Percentiles rank a stretch among this genome's conserved stretches.
Conservation (phyloP, 2,113 vertebrate species). For the Hyperoodon ampullatus region DNA sequence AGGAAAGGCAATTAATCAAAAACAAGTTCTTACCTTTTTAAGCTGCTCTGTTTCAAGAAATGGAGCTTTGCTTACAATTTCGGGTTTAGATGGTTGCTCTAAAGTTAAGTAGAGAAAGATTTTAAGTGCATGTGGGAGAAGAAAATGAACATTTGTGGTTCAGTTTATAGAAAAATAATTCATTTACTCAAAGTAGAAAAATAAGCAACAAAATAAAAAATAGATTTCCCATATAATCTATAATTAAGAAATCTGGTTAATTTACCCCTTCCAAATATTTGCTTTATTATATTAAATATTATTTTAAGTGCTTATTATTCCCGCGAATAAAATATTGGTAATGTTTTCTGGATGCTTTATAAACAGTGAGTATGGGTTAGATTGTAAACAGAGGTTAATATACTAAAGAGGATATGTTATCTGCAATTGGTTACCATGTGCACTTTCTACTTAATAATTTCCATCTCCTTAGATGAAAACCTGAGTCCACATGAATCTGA, state of each 20-base stretch:
- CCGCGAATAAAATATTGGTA: conserved; percentile 11
- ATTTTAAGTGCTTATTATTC: conserved; percentile 17
- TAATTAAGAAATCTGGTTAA: not conserved
- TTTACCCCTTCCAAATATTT: not conserved
- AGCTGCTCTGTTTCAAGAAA: conserved; percentile 93
- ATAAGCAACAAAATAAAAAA: not conserved
- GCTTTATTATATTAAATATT: conserved; percentile 50
- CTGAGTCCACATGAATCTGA: not conserved
- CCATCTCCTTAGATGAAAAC: not conserved
- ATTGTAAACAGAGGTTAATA: not conserved
- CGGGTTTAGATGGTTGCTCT: conserved; percentile 91
- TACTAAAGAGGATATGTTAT: not conserved
- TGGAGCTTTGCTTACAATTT: conserved; percentile 88
- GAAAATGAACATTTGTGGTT: not conserved
- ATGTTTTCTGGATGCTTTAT: not conserved
- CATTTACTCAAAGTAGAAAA: conserved; percentile 47
- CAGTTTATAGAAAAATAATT: not conserved
- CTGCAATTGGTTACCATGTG: not conserved
- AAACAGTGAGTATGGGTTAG: not conserved
- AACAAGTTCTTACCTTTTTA: conserved; percentile 88
- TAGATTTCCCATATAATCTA: not conserved
- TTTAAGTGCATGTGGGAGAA: not conserved
- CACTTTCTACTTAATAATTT: not conserved
- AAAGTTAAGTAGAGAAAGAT: conserved; percentile 80
- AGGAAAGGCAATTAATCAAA: conserved; percentile 29